Percentiles rank a stretch among this genome's conserved stretches.
These are phyloP conservation scores for Myotis findleyi DNA, from an alignment of 2,797 vertebrate species.

Conservation along the genomic window DNA sequence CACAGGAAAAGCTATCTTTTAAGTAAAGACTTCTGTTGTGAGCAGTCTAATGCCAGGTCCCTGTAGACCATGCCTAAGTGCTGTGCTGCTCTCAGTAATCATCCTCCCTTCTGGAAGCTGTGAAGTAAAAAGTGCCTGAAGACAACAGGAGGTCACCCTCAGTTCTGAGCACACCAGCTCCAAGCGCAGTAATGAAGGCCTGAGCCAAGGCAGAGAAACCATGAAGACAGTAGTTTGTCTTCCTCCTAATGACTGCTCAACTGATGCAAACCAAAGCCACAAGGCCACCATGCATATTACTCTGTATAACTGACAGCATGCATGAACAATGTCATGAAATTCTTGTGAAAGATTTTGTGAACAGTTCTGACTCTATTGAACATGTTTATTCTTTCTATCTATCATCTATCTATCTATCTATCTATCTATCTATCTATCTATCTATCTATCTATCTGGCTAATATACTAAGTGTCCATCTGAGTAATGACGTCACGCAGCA, in stretches of 20 bases:
- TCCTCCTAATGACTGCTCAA: not conserved
- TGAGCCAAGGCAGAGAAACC: constrained; percentile 8
- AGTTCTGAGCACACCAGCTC: constrained; percentile 81
- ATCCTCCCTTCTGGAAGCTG: constrained; percentile 84
- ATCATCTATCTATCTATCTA: no score
- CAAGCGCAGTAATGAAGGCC: constrained; percentile 76
- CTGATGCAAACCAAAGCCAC: not conserved
- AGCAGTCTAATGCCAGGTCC: constrained; percentile 73
- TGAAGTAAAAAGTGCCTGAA: constrained; percentile 81
- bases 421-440: no score
- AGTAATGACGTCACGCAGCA: no score
- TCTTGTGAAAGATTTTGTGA: not conserved
- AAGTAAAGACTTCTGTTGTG: constrained; percentile 53
- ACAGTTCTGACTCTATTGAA: not conserved
- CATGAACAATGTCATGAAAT: not conserved
- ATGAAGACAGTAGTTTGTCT: not conserved
- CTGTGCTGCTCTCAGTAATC: constrained; percentile 72
- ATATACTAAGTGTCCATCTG: no score
- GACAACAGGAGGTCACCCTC: constrained; percentile 85
- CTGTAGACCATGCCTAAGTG: constrained; percentile 74
- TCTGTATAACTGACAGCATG: not conserved
- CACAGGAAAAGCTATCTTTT: constrained; percentile 49
- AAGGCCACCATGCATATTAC: not conserved
- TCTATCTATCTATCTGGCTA: no score
- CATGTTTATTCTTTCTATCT: not conserved